Evolutionary conservation across 2,888 invertebrate genomes (phyloP), one percentile per base, ranked within the genome.

Genomic region (Leptinotarsa juncta): DNA sequence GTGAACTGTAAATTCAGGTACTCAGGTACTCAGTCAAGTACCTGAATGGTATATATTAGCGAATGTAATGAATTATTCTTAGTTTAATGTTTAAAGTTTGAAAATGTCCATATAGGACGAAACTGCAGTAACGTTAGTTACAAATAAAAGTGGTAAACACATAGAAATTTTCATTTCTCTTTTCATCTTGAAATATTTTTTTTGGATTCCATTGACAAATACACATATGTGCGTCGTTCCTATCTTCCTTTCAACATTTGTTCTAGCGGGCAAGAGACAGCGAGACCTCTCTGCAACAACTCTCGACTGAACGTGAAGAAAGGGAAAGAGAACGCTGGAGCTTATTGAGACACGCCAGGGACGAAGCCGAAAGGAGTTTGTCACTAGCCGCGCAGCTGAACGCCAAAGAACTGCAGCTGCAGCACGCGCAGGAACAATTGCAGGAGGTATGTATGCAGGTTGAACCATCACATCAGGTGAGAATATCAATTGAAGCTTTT

Each of bases 301-400:
- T 92, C 80, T 89, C 90, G 2, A 88, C 89, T 51, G 92, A 92
- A 85, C 87, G 92, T 68, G 92, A 92, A 15, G 96, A 96, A 84
- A 90, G 95, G 1, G 97, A 97, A 85, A 90, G 96, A 16, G 97
- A 97, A 87, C 92, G 97, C 70, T 96, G 96, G 91, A 96, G 95
- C 79, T 89, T 97, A 74, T 88, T 97, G 72, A 92, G 96, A 82
- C 96, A 96, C 85, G 97, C 97, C 0, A 90, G 96, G 57, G 97
- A 97, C 84, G 96, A 97, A 84, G 95, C 97, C 0, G 97, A 97
- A 87, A 90, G 96, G 75, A 95, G 96, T 32, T 90, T 97, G 76
- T 93, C 95, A 74, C 90, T 97, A 62, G 96, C 96, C 10, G 95
- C 96, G 14, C 96, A 96, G 83, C 91, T 97, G 32, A 96, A 95